Evolutionary conservation across 2,888 invertebrate genomes (phyloP), one percentile per base, ranked within the genome.

Genomic region (Pediacus dermestoides): DNA sequence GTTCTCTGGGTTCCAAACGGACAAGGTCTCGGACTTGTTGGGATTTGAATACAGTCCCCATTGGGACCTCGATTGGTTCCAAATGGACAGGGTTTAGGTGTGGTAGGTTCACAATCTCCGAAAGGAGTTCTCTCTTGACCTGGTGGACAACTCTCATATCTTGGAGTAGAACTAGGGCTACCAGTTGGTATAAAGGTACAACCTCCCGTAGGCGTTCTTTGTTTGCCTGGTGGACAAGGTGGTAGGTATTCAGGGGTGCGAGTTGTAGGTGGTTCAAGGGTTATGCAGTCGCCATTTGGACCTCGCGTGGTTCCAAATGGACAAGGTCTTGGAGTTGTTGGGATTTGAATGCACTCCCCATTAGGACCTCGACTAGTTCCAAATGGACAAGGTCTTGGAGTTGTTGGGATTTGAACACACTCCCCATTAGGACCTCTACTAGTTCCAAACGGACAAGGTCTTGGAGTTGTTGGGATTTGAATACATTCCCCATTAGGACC

Each of bases 71-170:
- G n/a, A n/a, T n/a, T n/a, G n/a, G n/a, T n/a, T n/a, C n/a, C n/a
- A n/a, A n/a, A n/a, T n/a, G n/a, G n/a, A n/a, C n/a, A n/a, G n/a
- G n/a, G n/a, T n/a, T n/a, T n/a, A n/a, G n/a, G n/a, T n/a, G n/a
- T n/a, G n/a, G n/a, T n/a, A n/a, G n/a, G n/a, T n/a, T 44, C 13
- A 16, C 52, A 51, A 14, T 39, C 39, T 27, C 54, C 49, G 4
- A 42, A 37, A 15, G 43, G 26, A 32, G 43, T 41, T 16, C 45
- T 27, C 18, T 44, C 31, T 44, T 52, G 42, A 21, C 55, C 55
- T 21, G 48, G 45, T 7, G 46, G 40, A 37, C 53, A 49, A 21
- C 22, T 2, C 2, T 26, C 9, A 38, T n/a, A n/a, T n/a, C n/a
- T n/a, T n/a, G n/a, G n/a, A n/a, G n/a, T n/a, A n/a, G n/a, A n/a